phyloP scores from a whole-genome alignment of 2,888 invertebrate species.

The Ectobius pallidus region DNA sequence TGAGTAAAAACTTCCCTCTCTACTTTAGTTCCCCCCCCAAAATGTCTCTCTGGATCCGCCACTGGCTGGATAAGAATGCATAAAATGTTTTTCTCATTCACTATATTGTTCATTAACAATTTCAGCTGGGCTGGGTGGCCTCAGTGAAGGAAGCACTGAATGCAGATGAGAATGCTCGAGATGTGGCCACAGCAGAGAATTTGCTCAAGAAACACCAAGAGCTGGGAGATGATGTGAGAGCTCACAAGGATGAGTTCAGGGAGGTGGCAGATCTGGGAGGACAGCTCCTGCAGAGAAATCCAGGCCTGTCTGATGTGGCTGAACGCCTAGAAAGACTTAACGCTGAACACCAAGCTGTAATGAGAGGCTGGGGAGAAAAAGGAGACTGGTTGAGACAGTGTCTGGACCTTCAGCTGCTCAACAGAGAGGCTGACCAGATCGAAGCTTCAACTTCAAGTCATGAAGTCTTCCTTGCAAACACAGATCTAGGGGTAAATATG shows the following conservation, averaged over 20 bases:
- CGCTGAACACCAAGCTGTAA: slow-evolving; percentile 77
- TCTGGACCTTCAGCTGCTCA: slow-evolving; percentile 88
- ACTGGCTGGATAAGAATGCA: too few relatives aligned
- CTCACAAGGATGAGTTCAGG: slow-evolving; percentile 87
- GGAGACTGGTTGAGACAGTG: slow-evolving; percentile 86
- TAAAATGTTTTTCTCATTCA: too few relatives aligned
- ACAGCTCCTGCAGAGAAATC: slow-evolving; percentile 76
- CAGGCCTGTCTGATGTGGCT: slow-evolving; percentile 74
- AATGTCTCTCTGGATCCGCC: too few relatives aligned
- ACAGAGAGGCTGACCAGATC: slow-evolving; percentile 95
- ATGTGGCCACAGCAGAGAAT: slow-evolving; percentile 91
- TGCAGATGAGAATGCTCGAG: slow-evolving; percentile 79
- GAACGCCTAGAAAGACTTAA: slow-evolving; percentile 74
- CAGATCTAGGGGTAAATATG: slow-evolving; percentile 84
- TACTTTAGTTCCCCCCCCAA: too few relatives aligned
- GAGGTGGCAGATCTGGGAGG: slow-evolving; percentile 76
- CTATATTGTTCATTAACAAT: too few relatives aligned
- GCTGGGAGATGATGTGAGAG: slow-evolving; percentile 86
- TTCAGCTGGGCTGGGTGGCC: slow-evolving; percentile 79
- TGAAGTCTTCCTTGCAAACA: slow-evolving; percentile 89
- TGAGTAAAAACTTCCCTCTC: too few relatives aligned
- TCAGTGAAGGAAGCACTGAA: slow-evolving; percentile 79
- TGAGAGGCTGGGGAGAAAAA: slow-evolving; percentile 83
- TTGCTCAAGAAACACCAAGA: slow-evolving; percentile 90
- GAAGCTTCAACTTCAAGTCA: slow-evolving; percentile 95